Evolutionary conservation across 2,797 vertebrate genomes (phyloP).

Genomic region (Pipistrellus pygmaeus): DNA sequence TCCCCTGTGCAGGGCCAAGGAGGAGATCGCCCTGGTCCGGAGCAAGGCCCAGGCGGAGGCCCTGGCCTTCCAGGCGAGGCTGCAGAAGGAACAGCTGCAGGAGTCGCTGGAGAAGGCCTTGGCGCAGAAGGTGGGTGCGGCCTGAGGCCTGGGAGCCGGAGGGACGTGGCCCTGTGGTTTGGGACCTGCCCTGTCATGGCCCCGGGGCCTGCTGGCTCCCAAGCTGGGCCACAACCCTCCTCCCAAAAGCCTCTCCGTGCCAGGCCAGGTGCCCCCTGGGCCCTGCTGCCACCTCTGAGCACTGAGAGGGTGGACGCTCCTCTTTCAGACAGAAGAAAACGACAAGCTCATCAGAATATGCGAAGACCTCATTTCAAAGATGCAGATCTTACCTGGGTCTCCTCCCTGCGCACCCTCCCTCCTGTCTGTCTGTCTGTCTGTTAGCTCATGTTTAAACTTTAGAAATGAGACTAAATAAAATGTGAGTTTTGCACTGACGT

Average conservation of each 20-base stretch:
- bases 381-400: constrained; percentile 82
- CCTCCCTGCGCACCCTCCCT: too few relatives aligned
- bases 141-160: background rate
- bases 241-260: background rate
- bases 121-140: constrained; percentile 91
- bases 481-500: background rate
- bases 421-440: background rate
- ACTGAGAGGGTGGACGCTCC: background rate
- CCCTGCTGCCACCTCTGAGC: too few relatives aligned
- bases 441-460: background rate
- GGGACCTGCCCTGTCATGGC: background rate
- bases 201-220: background rate
- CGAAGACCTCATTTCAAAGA: constrained; percentile 95
- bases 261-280: too few relatives aligned
- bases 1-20: constrained; percentile 87
- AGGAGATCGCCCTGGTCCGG: constrained; percentile 93
- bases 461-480: constrained; percentile 67
- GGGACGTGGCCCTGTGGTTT: rapidly evolving
- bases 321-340: constrained; percentile 92
- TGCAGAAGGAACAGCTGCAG: constrained; percentile 94
- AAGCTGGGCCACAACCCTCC: background rate
- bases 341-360: constrained; percentile 91
- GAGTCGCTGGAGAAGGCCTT: constrained; percentile 91
- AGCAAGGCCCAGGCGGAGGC: constrained; percentile 90
- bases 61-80: constrained; percentile 90